Evolutionary conservation across 2,797 vertebrate genomes (phyloP), one percentile per base, ranked within the genome.

Genomic region (Notoglanidium macrostoma): DNA sequence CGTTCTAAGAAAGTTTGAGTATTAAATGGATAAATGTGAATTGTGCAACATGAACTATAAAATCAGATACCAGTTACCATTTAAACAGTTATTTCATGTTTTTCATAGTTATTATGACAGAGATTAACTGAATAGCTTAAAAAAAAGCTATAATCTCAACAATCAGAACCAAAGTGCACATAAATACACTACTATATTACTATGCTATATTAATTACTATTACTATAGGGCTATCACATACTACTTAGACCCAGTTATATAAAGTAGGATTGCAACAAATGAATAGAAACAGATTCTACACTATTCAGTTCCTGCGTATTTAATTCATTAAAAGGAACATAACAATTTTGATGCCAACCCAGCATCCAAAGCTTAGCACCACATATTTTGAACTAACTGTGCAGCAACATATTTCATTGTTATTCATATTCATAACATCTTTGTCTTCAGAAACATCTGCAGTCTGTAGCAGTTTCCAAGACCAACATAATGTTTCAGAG

Each of bases 401-500:
- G 90, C 78, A 89, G 86, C 84, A 86, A 85, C 89, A 57, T 77
- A 87, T 90, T 91, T 91, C 76, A 84, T 81, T 89, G 73, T 90
- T 92, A 90, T 86, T 93, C 90, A 92, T 89, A 92, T 88, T 92
- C 81, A 93, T 92, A 92, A 89, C 92, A 88, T 89, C 91, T 92
- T 92, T 92, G 93, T 94, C 93, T 94, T 94, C 93, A 92, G 92
- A 93, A 95, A 95, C 93, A 95, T 95, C 94, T 95, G 95, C 94
- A 55, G 57, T 40, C 92, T 90, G 90, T 93, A 94, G 92, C 91
- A 91, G 83, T 89, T 91, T 95, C 95, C 94, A 95, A 95, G 91
- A 94, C 94, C 94, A 96, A 95, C 94, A 95, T 90, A 90, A 89
- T 92, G 92, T 91, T 92, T 92, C 92, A 92, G 91, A 93, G 94